Evolutionary conservation across 2,797 vertebrate genomes (phyloP).

Genomic region (Argentina silus): DNA sequence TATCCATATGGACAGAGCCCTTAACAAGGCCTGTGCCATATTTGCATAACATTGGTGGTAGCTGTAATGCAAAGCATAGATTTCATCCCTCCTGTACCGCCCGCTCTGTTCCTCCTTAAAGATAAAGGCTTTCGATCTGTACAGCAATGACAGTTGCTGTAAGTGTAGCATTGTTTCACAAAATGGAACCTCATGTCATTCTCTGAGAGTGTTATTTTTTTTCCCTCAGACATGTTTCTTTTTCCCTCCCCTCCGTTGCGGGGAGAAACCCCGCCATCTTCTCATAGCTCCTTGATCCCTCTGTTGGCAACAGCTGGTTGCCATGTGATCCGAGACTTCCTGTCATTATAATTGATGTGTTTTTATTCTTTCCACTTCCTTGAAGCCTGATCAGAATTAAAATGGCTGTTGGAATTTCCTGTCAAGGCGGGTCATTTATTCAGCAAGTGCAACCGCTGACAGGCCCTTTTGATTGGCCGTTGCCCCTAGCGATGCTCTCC

Average conservation of each 20-base stretch:
- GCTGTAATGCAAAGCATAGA: conserved; percentile 33
- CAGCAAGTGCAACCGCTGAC: conserved; percentile 76
- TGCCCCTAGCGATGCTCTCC: conserved; percentile 75
- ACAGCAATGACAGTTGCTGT: conserved; percentile 28
- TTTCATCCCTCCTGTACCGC: conserved; percentile 8
- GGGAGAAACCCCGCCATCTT: conserved; percentile 52
- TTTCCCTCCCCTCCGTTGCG: conserved; percentile 40
- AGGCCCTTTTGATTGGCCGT: conserved; percentile 84
- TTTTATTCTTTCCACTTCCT: conserved; percentile 95
- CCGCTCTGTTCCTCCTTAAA: conserved; percentile 2
- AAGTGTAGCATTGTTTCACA: conserved; percentile 36
- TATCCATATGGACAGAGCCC: conserved; percentile 65
- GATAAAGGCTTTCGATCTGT: conserved; percentile 20
- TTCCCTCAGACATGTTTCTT: conserved; percentile 69
- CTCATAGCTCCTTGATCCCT: conserved; percentile 79
- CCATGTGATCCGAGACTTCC: conserved; percentile 98
- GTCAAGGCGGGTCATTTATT: conserved; percentile 89
- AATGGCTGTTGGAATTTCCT: conserved; percentile 89
- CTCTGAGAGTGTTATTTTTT: conserved; percentile 37
- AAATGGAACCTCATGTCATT: conserved; percentile 69
- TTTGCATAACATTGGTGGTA: conserved; percentile 53
- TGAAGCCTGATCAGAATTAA: conserved; percentile 96
- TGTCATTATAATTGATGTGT: conserved; percentile 99
- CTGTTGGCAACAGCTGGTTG: conserved; percentile 92
- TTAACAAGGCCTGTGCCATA: conserved; percentile 47